Evolutionary conservation across 2,113 vertebrate genomes (phyloP), one percentile per base, ranked within the genome.

Genomic region (Phocoena sinus): DNA sequence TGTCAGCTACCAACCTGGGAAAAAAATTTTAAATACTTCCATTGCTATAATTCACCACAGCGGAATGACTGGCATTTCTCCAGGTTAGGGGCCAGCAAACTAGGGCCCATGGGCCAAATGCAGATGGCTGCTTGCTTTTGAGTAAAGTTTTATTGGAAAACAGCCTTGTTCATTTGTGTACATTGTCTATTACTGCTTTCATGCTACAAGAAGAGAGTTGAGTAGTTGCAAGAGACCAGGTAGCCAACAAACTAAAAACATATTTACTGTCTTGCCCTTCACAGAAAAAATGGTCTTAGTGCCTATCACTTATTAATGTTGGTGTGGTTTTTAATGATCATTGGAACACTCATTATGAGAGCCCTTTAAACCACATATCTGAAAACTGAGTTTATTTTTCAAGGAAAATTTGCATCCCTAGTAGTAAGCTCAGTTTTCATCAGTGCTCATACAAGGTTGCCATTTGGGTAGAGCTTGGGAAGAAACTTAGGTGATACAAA

Each of bases 141-240:
- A 91, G 84, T 80, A 80, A 92, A 96, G n/a, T 28, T 96, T 96
- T 93, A 41, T 68, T 80, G 21, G 20, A 50, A 94, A 79, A 44
- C 8, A 70, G 25, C 7, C 9, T 21, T 9, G 12, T 33, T 68
- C 36, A 36, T 73, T 65, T 60, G 23, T 90, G 26, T 79, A 13
- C 5, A 8, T 65, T 63, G 14, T 62, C 38, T 73, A 0, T 44
- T 33, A 68, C 3, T 81, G 77, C 63, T 84, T 77, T 85, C 28
- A 14, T 60, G 41, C 28, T 50, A 41, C 4, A 60, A 36, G 31
- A 10, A 56, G 23, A 80, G 23, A 87, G 21, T 17, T 63, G 68
- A 84, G 36, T 20, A 41, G 25, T 92, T 83, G 18, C 38, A 53
- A 86, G 18, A 71, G 28, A 28, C 5, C 9, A 2, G 10, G 13